Base-by-base conservation (phyloP, 2,888 invertebrate species). In the Lucinisca nassula region DNA sequence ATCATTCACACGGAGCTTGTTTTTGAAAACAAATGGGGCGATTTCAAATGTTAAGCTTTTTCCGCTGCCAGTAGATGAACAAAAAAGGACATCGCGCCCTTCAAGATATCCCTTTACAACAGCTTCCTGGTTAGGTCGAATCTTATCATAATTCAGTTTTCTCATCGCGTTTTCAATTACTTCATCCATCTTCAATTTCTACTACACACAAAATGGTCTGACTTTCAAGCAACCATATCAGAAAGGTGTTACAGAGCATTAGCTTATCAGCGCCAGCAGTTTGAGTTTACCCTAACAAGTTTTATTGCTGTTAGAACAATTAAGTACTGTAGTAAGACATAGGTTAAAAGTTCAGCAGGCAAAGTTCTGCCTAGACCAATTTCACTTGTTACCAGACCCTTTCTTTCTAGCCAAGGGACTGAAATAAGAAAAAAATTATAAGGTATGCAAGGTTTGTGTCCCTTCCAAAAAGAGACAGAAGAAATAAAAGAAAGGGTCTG, bases 41-140 rank as follows among this genome's bases (percentile, higher is more conserved):
- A 61, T n/a, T 61, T 61, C 61, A 30, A 58, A 27, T 14, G n/a
- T 40, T 78, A 78, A 58, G n/a, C 51, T 51, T 78, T 78, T 78
- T 58, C 78, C 78, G n/a, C 78, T 78, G 30, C 78, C 78, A 12
- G 78, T 78, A 35, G 78, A 61, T 30, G 78, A 55, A 24, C 58
- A 58, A 35, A 32, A 78, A n/a, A 78, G 30, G 27, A 78, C 27
- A 58, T 78, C 37, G 4, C 38, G 38, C 8, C 61, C 61, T 12
- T n/a, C 21, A 12, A 61, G 21, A n/a, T 61, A 61, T 30, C 24
- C 61, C 21, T 61, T 61, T 30, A 61, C n/a, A 12, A 30, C 61
- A 12, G 24, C 61, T n/a, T 27, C 24, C 30, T 61, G 61, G 30
- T n/a, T 61, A 27, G 24, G 24, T 12, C 61, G 24, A 61, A 61